Base-by-base conservation (phyloP, 2,113 vertebrate species). In the Butorides virescens region DNA sequence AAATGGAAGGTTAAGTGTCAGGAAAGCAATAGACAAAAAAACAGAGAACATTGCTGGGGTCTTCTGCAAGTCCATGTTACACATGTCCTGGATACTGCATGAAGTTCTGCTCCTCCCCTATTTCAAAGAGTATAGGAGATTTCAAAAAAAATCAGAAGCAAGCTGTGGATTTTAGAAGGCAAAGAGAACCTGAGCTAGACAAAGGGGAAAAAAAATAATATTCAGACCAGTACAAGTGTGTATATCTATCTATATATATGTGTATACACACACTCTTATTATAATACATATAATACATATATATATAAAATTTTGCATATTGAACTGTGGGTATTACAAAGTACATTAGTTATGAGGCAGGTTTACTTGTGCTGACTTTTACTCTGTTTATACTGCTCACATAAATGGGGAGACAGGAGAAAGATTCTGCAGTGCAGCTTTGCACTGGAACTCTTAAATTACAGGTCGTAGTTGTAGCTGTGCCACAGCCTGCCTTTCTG, bases 401-500 rank as follows among this genome's bases (percentile, higher is more conserved):
- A 0, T 75, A 49, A 79, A n/a, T 53, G 29, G 44, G 30, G 32
- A 79, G 44, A 55, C 0, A 3, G 34, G 68, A 42, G 36, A 63
- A 55, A 12, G 37, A 39, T 71, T 73, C 42, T 52, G 46, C 39
- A 83, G 18, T 49, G 39, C 62, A 34, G 21, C 11, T 91, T 84
- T 78, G 42, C 74, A 72, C 47, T 47, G 70, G 29, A 58, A 21
- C 46, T 68, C 27, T 44, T 70, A 26, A 92, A 49, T 79, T 47
- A 13, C 50, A 39, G 25, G 23, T 87, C 0, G 0, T 53, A 58
- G 29, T 50, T 1, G 0, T 74, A 71, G 39, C 20, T 68, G 53
- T 50, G 39, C 66, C 36, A 46, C 39, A 66, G 32, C 32, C 52
- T 80, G 34, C 20, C 13, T 74, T 76, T 80, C 19, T 53, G 63